phyloP scores from a whole-genome alignment of 1,140 invertebrate species.

The Caerostris extrusa region DNA sequence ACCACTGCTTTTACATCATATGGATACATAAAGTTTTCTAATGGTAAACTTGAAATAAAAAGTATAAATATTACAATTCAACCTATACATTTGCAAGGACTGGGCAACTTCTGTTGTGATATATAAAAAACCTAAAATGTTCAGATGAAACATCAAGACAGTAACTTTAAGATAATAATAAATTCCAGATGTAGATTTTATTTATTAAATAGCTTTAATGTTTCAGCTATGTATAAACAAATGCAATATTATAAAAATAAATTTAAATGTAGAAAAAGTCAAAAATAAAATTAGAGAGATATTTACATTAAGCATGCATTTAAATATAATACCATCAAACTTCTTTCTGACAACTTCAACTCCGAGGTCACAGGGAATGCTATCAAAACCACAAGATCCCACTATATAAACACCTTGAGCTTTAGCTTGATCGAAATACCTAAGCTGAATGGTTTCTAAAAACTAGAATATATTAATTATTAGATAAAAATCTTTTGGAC shows the following conservation, averaged over 20 bases:
- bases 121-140: too few relatives aligned
- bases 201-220: too few relatives aligned
- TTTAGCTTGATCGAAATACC: slow-evolving; percentile 89
- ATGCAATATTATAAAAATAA: background rate
- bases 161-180: too few relatives aligned
- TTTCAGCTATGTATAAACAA: background rate
- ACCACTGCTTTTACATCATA: too few relatives aligned
- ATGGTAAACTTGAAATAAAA: too few relatives aligned
- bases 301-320: background rate
- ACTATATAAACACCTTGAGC: slow-evolving; percentile 91
- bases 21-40: too few relatives aligned
- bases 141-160: too few relatives aligned
- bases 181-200: too few relatives aligned
- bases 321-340: slow-evolving; percentile 84
- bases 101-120: too few relatives aligned
- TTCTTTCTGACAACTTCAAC: slow-evolving; percentile 87
- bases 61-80: too few relatives aligned
- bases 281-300: background rate
- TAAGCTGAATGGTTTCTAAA: slow-evolving; percentile 91
- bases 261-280: background rate
- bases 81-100: too few relatives aligned
- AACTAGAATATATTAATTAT: slow-evolving; percentile 81
- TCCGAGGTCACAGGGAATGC: slow-evolving; percentile 93
- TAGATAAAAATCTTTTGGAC: background rate
- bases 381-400: slow-evolving; percentile 94